Evolutionary conservation across 2,797 vertebrate genomes (phyloP).

Genomic region (Chaetodon trifasciatus): DNA sequence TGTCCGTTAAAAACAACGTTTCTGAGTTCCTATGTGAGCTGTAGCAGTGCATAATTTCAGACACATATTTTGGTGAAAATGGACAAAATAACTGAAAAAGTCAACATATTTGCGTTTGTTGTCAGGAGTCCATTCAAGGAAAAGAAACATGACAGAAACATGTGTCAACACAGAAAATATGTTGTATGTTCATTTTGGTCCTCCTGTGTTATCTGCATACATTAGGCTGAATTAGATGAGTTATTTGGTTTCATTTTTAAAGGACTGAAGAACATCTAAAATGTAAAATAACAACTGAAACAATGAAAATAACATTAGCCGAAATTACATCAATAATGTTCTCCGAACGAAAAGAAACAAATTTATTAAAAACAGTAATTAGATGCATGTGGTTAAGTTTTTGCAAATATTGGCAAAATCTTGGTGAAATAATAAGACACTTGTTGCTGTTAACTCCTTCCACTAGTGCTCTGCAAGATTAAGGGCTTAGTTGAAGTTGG

Average conservation of each 20-base stretch:
- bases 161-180: neutral
- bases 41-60: neutral
- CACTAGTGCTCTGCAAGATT: conserved; percentile 39
- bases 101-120: neutral
- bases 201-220: neutral
- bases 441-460: conserved; percentile 72
- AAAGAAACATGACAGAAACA: neutral
- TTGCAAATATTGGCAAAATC: conserved; percentile 32
- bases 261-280: neutral
- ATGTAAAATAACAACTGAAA: conserved; percentile 5
- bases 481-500: conserved; percentile 58
- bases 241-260: conserved; percentile 14
- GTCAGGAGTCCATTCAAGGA: neutral
- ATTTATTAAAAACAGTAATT: conserved; percentile 18
- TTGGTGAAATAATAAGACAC: conserved; percentile 54
- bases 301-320: conserved; percentile 2
- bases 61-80: neutral
- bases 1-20: neutral
- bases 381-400: conserved; percentile 4
- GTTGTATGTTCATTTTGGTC: neutral
- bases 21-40: neutral
- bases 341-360: conserved; percentile 14
- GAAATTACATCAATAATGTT: neutral
- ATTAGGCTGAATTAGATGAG: neutral
- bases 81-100: neutral